Percentiles rank a stretch among this genome's conserved stretches.
Evolutionary conservation across 1,140 invertebrate species (phyloP).

Genomic region (Drosophila obscura): DNA sequence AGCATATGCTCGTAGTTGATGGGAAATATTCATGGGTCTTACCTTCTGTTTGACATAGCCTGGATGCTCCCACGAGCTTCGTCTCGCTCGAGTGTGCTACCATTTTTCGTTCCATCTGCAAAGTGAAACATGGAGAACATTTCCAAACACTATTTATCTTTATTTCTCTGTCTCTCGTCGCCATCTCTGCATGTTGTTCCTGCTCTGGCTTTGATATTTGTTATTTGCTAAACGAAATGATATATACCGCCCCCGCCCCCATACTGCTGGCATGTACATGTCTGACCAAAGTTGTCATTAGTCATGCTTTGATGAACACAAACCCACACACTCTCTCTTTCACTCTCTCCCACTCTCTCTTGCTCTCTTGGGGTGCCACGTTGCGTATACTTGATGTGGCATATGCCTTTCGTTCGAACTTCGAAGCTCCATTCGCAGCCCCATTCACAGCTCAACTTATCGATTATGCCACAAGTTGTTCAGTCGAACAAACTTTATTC

Average conservation of each 20-base stretch:
- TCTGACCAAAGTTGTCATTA: slow-evolving; percentile 72
- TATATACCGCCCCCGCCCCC: slow-evolving; percentile 38
- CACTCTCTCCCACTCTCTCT: too few species aligned
- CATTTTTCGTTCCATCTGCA: slow-evolving; percentile 59
- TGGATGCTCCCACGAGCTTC: slow-evolving; percentile 19
- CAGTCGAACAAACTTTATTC: slow-evolving; percentile 54
- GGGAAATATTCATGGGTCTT: too few species aligned
- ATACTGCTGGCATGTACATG: slow-evolving; percentile 29
- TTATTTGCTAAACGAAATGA: slow-evolving; percentile 77
- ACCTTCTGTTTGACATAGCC: too few species aligned
- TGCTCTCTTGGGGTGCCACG: slow-evolving; percentile 16
- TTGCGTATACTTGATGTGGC: slow-evolving; percentile 62
- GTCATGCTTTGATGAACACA: slow-evolving; percentile 71
- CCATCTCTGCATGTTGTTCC: background rate
- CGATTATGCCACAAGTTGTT: slow-evolving; percentile 52
- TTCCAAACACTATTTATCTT: slow-evolving; percentile 77
- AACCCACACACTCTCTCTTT: slow-evolving; percentile 21
- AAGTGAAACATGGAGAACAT: slow-evolving; percentile 57
- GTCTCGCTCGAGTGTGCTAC: slow-evolving; percentile 55
- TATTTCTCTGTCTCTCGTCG: slow-evolving; percentile 45
- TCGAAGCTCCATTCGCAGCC: slow-evolving; percentile 16
- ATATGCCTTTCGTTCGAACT: slow-evolving; percentile 7
- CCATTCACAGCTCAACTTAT: slow-evolving; percentile 42
- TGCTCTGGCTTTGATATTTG: slow-evolving; percentile 57
- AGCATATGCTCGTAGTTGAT: too few species aligned